These are phyloP conservation scores for Torymus auratus DNA, from an alignment of 2,888 invertebrate species.

Conservation along the genomic window DNA sequence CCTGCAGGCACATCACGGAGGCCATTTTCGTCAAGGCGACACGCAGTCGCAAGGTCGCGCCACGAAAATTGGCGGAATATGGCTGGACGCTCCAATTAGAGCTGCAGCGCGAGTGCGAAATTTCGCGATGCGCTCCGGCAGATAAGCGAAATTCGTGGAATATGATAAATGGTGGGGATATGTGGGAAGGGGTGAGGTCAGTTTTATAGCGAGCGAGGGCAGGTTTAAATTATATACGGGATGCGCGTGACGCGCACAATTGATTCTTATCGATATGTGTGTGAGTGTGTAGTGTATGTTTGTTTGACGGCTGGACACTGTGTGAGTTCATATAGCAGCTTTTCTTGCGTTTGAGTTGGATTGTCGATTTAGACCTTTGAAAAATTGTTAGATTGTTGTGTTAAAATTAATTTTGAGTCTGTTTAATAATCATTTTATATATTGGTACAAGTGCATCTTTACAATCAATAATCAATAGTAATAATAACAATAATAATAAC, in stretches of 20 bases:
- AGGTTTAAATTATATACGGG: slow-evolving; percentile 36
- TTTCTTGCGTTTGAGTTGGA: no score
- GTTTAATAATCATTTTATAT: no score
- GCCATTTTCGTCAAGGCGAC: slow-evolving; percentile 51
- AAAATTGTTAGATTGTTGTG: no score
- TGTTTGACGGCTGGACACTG: not conserved
- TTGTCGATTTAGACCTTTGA: no score
- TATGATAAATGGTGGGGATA: not conserved
- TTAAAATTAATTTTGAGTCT: no score
- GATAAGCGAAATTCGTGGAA: slow-evolving; percentile 37
- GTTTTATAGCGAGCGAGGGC: slow-evolving; percentile 30
- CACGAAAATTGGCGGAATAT: slow-evolving; percentile 32
- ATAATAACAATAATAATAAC: no score
- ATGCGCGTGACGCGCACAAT: slow-evolving; percentile 48
- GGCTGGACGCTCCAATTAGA: not conserved
- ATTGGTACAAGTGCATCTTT: no score
- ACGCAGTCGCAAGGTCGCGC: slow-evolving; percentile 18
- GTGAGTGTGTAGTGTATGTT: not conserved
- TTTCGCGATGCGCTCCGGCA: slow-evolving; percentile 6
- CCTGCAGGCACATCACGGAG: no score
- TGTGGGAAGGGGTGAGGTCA: not conserved
- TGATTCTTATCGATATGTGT: slow-evolving; percentile 53
- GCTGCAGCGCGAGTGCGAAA: slow-evolving; percentile 2
- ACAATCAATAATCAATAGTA: no score
- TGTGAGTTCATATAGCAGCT: no score